Evolutionary conservation across 2,113 vertebrate species (phyloP).

Genomic region (Takifugu flavidus): DNA sequence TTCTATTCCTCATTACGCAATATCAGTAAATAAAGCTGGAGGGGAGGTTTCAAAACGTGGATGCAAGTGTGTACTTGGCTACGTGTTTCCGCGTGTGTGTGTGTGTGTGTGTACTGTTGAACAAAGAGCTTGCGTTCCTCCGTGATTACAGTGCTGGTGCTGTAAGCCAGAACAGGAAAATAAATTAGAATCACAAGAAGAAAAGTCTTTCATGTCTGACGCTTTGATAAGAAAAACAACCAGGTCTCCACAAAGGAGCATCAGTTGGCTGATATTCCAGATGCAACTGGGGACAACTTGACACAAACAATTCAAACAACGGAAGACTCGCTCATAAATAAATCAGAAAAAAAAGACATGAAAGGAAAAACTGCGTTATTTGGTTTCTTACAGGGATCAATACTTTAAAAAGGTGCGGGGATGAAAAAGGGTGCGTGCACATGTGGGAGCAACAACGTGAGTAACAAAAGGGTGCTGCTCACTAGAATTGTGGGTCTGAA

Average conservation of each 20-base stretch:
- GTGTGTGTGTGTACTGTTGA: conserved; percentile 24
- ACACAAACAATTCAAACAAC: conserved; percentile 35
- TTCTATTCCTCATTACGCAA: conserved; percentile 52
- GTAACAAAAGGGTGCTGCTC: background rate
- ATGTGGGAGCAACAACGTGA: conserved; percentile 2
- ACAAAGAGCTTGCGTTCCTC: conserved; percentile 59
- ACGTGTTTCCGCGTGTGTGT: background rate
- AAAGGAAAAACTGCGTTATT: conserved; percentile 1
- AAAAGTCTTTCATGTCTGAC: conserved; percentile 64
- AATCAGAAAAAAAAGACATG: conserved; percentile 17
- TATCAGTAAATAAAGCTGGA: conserved; percentile 62
- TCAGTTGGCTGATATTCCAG: conserved; percentile 34
- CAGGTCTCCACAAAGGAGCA: conserved; percentile 52
- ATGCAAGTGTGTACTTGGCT: background rate
- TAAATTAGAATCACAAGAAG: conserved; percentile 54
- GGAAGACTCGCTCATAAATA: conserved; percentile 36
- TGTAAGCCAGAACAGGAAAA: conserved; percentile 57
- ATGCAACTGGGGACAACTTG: conserved; percentile 37
- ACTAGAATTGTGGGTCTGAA: too few relatives aligned
- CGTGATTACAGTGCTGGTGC: conserved; percentile 52
- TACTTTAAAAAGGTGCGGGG: conserved; percentile 1
- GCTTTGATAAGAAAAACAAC: conserved; percentile 64
- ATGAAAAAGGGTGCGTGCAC: background rate
- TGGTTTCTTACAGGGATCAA: conserved; percentile 41
- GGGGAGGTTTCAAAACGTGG: conserved; percentile 29